phyloP scores from a whole-genome alignment of 2,888 invertebrate genomes.

The Brenthis hecate region DNA sequence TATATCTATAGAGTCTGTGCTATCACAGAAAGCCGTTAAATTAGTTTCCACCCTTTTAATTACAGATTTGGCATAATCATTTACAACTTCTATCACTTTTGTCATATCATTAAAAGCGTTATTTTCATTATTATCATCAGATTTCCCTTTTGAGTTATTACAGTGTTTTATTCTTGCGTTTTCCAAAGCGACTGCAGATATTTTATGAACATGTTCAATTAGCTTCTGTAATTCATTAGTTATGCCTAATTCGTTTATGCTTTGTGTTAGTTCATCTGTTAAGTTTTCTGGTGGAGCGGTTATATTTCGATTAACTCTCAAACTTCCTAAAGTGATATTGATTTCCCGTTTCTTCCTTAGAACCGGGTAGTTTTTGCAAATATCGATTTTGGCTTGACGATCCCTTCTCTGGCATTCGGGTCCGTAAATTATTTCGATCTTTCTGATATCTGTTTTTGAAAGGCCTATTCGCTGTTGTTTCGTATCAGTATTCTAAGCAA shows the following conservation, averaged over 20 bases:
- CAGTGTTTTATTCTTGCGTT: conserved; percentile 58
- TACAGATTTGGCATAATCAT: conserved; percentile 48
- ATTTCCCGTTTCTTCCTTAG: conserved; percentile 51
- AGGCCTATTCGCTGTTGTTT: conserved; percentile 55
- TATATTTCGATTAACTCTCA: conserved; percentile 66
- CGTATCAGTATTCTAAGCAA: conserved; percentile 49
- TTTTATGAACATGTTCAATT: conserved; percentile 53
- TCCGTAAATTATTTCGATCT: conserved; percentile 65
- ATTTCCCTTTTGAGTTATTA: conserved; percentile 42
- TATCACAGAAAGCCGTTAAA: conserved; percentile 55
- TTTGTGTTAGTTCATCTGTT: conserved; percentile 28
- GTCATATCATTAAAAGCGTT: conserved; percentile 44
- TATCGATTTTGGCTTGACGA: conserved; percentile 61
- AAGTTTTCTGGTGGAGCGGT: conserved; percentile 54
- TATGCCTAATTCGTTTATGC: conserved; percentile 52
- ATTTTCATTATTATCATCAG: background rate
- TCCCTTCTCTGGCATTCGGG: conserved; percentile 62
- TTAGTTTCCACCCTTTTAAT: conserved; percentile 52
- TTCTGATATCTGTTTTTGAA: conserved; percentile 55
- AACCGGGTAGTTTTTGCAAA: conserved; percentile 65
- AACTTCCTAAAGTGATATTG: conserved; percentile 43
- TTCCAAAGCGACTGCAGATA: conserved; percentile 52
- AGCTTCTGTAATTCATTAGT: conserved; percentile 52
- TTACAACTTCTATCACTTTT: conserved; percentile 51
- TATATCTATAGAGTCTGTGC: conserved; percentile 45